Percentiles rank a stretch among this genome's conserved stretches.
Evolutionary conservation across 2,113 vertebrate genomes (phyloP).

Genomic region (Brienomyrus longianalis): DNA sequence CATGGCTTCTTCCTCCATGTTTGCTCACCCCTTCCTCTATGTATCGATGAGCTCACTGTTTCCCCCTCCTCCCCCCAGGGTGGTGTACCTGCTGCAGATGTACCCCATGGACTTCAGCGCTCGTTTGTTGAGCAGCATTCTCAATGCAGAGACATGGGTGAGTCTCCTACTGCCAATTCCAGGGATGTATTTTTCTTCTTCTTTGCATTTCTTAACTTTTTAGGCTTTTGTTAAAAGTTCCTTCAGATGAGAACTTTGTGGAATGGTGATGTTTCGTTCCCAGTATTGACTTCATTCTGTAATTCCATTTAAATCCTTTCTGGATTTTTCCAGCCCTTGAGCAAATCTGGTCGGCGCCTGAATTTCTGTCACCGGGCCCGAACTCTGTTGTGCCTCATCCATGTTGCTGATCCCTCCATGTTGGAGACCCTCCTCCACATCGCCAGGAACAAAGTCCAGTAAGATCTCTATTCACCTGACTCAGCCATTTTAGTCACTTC

Average conservation of each 20-base stretch:
- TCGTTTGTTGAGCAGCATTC: slow-evolving; percentile 70
- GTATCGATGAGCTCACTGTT: background rate
- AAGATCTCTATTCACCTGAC: slow-evolving; percentile 35
- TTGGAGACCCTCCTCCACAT: slow-evolving; percentile 76
- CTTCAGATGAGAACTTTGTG: background rate
- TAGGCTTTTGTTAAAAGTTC: background rate
- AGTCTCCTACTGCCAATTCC: slow-evolving; percentile 28
- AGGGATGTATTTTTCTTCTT: no score
- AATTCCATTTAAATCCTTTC: background rate
- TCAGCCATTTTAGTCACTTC: background rate
- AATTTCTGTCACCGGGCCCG: slow-evolving; percentile 78
- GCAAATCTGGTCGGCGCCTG: slow-evolving; percentile 61
- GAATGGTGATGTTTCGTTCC: background rate
- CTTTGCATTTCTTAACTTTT: background rate
- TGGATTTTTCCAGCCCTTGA: slow-evolving; percentile 61
- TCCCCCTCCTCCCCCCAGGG: slow-evolving; percentile 51
- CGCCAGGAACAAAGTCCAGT: slow-evolving; percentile 73
- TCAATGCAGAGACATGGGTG: slow-evolving; percentile 76
- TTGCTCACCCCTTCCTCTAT: background rate
- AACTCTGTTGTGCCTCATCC: slow-evolving; percentile 80
- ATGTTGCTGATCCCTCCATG: slow-evolving; percentile 67
- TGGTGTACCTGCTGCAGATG: slow-evolving; percentile 79
- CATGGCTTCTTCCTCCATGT: background rate
- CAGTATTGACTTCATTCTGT: background rate
- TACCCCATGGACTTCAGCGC: slow-evolving; percentile 66